Conservation (phyloP, 1,140 invertebrate genomes). For the Andricus grossulariae region DNA sequence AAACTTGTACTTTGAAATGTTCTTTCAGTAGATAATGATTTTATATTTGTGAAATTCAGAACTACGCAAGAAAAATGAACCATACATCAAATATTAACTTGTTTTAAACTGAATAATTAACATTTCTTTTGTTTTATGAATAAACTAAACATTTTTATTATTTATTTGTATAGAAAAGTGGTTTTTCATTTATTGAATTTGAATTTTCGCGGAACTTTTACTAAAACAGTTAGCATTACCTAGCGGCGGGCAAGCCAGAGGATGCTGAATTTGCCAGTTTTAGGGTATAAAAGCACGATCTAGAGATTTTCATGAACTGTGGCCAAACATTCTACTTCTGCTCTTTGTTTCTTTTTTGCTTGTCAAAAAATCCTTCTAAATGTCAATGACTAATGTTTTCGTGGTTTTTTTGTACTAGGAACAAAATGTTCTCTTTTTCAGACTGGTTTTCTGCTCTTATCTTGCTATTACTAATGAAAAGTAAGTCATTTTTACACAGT, state of each 20-base stretch:
- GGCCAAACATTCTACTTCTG: conserved; percentile 28
- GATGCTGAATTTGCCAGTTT: background rate
- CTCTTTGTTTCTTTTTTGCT: background rate
- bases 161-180: too few species aligned
- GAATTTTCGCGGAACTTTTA: too few species aligned
- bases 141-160: too few species aligned
- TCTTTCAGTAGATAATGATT: too few species aligned
- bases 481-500: background rate
- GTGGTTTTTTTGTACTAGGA: background rate
- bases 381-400: background rate
- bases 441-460: background rate
- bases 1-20: too few species aligned
- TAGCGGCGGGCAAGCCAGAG: background rate
- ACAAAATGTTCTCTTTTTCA: conserved; percentile 31
- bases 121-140: too few species aligned
- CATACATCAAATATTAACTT: too few species aligned
- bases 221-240: too few species aligned
- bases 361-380: background rate
- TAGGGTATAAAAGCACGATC: background rate
- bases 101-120: too few species aligned
- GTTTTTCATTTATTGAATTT: too few species aligned
- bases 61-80: too few species aligned
- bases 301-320: background rate
- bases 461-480: background rate
- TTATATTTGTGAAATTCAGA: too few species aligned